Conservation (phyloP, 2,888 invertebrate genomes). For the Cryptocephalus moraei region DNA sequence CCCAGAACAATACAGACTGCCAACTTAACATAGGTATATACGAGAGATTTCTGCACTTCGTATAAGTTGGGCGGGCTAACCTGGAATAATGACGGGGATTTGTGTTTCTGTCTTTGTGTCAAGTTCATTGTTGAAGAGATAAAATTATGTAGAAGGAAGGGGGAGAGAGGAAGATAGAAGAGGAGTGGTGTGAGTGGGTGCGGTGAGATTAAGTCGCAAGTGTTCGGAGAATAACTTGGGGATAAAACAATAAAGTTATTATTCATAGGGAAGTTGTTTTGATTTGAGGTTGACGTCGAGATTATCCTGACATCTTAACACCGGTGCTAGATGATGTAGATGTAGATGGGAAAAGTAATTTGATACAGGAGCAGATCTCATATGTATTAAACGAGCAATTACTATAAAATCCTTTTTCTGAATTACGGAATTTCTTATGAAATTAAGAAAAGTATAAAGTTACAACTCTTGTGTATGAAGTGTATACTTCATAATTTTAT, state of each 20-base stretch:
- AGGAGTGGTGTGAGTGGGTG: too few species aligned
- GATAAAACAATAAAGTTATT: conserved; percentile 15
- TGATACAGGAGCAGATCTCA: too few species aligned
- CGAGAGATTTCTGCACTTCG: conserved; percentile 17
- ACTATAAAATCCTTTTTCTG: too few species aligned
- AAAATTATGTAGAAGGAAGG: conserved; percentile 18
- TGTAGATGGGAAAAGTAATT: too few species aligned
- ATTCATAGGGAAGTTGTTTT: conserved; percentile 10
- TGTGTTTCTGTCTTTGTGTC: conserved; percentile 31
- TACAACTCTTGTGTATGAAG: too few species aligned
- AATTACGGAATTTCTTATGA: too few species aligned
- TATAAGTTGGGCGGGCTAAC: conserved; percentile 22
- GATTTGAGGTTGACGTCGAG: conserved; percentile 12
- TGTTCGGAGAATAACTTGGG: conserved; percentile 10
- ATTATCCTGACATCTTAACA: background rate
- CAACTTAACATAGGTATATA: conserved; percentile 33
- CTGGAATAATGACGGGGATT: conserved; percentile 36
- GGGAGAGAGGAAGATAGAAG: too few species aligned
- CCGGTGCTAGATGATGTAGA: too few species aligned
- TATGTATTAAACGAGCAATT: too few species aligned
- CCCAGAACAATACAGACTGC: conserved; percentile 33
- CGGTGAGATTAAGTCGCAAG: conserved; percentile 11
- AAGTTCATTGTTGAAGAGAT: conserved; percentile 20
- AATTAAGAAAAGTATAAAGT: too few species aligned
- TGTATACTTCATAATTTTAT: too few species aligned